phyloP scores from a whole-genome alignment of 2,888 invertebrate genomes.

The Agrilus cyanescens region DNA sequence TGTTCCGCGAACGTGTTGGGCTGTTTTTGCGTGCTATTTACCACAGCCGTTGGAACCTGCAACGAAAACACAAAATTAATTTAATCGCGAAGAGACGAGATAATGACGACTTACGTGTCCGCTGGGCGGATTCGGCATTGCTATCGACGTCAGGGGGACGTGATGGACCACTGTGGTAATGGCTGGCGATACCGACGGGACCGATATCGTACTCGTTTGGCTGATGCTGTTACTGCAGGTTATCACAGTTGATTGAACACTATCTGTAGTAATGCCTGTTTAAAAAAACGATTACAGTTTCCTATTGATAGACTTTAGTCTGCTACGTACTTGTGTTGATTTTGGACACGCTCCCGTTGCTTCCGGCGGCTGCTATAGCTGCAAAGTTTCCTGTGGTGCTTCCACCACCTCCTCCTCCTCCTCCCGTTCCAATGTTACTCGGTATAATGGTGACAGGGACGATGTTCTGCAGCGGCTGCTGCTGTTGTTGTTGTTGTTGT shows the following conservation, averaged over 20 bases:
- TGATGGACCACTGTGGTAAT: conserved; percentile 9
- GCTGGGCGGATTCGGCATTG: conserved; percentile 12
- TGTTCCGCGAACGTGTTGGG: conserved; percentile 8
- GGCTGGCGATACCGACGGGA: conserved; percentile 4
- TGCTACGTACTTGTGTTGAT: conserved; percentile 34
- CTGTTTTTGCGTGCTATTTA: too few relatives aligned
- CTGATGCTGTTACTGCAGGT: conserved; percentile 25
- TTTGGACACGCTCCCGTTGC: conserved; percentile 21
- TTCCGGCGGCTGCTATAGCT: conserved; percentile 43
- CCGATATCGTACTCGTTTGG: conserved; percentile 23
- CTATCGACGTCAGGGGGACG: conserved; percentile 10
- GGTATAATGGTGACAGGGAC: conserved; percentile 27
- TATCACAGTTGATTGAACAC: conserved; percentile 32
- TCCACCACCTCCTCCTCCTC: too few relatives aligned
- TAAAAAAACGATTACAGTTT: conserved; percentile 2
- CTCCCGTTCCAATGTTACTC: conserved; percentile 25
- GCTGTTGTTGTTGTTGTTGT: conserved; percentile 15
- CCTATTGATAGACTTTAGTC: neutral
- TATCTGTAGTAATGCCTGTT: conserved; percentile 26
- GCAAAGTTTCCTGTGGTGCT: conserved; percentile 43
- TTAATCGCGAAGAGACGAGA: neutral
- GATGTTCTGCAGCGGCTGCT: conserved; percentile 12
- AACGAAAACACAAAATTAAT: conserved; percentile 9
- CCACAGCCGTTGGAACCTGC: neutral
- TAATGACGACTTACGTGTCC: conserved; percentile 12